Evolutionary conservation across 2,888 invertebrate species (phyloP).

Genomic region (Lepidocyrtinus sp.): DNA sequence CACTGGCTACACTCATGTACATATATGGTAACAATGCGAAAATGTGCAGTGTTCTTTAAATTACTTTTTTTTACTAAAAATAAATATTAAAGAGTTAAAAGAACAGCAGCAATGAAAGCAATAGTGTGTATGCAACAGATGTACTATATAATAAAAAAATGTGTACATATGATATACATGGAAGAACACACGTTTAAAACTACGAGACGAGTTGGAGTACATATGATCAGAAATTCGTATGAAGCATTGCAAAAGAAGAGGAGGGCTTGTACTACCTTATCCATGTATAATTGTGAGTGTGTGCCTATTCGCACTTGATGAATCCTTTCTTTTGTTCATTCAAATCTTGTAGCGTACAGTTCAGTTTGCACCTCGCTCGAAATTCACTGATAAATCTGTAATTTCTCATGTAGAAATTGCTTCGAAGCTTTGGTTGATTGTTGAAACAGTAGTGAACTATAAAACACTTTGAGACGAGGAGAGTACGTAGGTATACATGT

Average conservation of each 20-base stretch:
- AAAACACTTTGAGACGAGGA: background rate
- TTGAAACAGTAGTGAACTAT: background rate
- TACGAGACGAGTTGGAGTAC: background rate
- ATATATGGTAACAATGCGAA: conserved; percentile 57
- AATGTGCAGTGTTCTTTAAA: conserved; percentile 45
- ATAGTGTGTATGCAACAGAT: conserved; percentile 13
- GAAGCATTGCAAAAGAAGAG: background rate
- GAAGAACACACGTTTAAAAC: conserved; percentile 12
- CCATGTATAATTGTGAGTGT: conserved; percentile 2
- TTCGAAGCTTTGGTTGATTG: background rate
- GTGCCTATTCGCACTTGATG: no score
- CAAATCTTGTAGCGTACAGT: background rate
- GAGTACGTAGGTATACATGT: background rate
- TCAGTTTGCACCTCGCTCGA: conserved; percentile 12
- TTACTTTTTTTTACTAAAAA: conserved; percentile 13
- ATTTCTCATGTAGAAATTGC: background rate
- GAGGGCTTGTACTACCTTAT: background rate
- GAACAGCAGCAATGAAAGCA: conserved; percentile 5
- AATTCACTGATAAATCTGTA: background rate
- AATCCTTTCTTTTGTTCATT: conserved; percentile 1
- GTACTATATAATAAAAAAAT: conserved; percentile 13
- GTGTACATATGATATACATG: conserved; percentile 13
- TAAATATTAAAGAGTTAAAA: conserved; percentile 3
- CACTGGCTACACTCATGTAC: conserved; percentile 39
- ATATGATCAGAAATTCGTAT: background rate